These are phyloP conservation scores for Chelonia mydas DNA, from an alignment of 2,797 vertebrate species.

Conservation along the genomic window DNA sequence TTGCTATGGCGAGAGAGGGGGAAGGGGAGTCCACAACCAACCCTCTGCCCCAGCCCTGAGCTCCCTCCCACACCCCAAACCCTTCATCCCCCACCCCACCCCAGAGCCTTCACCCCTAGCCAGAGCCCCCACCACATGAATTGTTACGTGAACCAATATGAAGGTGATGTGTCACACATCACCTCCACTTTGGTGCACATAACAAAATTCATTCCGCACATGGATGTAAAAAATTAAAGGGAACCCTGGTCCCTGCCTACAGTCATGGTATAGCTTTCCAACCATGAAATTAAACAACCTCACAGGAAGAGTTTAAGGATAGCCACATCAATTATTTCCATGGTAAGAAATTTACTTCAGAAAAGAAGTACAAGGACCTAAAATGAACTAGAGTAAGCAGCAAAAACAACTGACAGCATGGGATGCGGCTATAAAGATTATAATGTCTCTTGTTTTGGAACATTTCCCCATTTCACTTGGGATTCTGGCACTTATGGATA, in stretches of 20 bases:
- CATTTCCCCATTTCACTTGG: neutral
- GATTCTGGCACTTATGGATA: neutral
- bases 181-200: too few species aligned
- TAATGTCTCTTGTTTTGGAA: neutral
- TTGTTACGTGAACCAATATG: too few species aligned
- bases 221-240: too few species aligned
- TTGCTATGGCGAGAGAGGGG: too few species aligned
- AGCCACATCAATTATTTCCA: slow-evolving; percentile 42
- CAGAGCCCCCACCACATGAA: too few species aligned
- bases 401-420: neutral
- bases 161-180: too few species aligned
- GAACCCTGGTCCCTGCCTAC: neutral
- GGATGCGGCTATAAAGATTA: neutral
- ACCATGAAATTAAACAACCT: slow-evolving; percentile 23
- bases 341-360: slow-evolving; percentile 16
- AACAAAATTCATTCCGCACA: too few species aligned
- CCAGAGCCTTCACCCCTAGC: too few species aligned
- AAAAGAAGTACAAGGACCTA: neutral
- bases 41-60: too few species aligned
- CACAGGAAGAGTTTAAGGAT: slow-evolving; percentile 17
- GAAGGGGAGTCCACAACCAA: too few species aligned
- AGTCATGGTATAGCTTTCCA: neutral
- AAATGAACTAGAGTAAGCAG: neutral
- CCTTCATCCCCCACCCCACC: too few species aligned
- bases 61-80: too few species aligned